Evolutionary conservation across 2,113 vertebrate species (phyloP).

Genomic region (Syrrhaptes paradoxus): DNA sequence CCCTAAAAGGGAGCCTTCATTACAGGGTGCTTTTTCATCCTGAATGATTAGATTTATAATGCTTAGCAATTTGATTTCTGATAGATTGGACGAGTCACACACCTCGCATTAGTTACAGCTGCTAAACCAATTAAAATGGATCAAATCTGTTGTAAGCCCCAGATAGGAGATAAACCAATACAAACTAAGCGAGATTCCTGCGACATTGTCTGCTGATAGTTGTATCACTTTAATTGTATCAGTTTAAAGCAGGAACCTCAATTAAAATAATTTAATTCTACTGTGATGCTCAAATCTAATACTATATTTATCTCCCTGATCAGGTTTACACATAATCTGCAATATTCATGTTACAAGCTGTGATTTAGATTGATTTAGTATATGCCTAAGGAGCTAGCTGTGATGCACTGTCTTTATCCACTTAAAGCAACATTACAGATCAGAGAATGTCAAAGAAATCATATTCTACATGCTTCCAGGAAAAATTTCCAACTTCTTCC

Average conservation of each 20-base stretch:
- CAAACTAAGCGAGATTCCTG: not conserved
- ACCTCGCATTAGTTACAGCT: not conserved
- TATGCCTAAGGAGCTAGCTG: not conserved
- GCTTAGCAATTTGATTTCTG: constrained; percentile 6
- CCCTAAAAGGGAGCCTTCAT: constrained; percentile 80
- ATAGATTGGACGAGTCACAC: not conserved
- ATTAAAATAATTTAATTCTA: not conserved
- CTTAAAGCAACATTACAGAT: not conserved
- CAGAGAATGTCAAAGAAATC: not conserved
- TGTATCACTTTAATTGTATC: not conserved
- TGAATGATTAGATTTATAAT: constrained; percentile 58
- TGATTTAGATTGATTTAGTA: not conserved
- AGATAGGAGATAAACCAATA: not conserved
- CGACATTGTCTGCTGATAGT: not conserved
- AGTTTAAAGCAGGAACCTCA: not conserved
- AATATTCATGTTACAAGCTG: not conserved
- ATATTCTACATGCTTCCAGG: not conserved
- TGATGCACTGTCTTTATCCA: not conserved
- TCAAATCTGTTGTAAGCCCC: not conserved
- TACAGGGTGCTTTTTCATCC: constrained; percentile 76
- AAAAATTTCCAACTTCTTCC: not conserved
- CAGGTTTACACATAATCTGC: not conserved
- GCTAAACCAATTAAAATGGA: not conserved
- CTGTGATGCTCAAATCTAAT: not conserved
- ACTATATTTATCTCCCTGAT: not conserved